Conservation (phyloP, 2,888 invertebrate genomes). For the Polylopha cassiicola region DNA sequence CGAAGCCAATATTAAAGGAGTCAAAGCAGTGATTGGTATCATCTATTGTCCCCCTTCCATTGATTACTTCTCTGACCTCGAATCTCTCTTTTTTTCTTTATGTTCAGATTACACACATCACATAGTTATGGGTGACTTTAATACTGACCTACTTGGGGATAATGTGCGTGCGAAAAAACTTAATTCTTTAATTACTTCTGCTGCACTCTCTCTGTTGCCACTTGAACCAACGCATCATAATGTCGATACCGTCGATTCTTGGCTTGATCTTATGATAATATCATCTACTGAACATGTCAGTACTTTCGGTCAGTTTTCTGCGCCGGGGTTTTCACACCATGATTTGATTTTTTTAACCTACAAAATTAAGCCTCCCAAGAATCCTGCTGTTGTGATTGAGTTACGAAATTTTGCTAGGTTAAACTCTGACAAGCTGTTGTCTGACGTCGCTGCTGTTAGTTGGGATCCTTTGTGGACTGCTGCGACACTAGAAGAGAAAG, state of each 20-base stretch:
- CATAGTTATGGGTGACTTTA: too few species aligned
- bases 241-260: constrained; percentile 8
- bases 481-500: too few species aligned
- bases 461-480: too few species aligned
- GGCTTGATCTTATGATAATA: too few species aligned
- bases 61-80: constrained; percentile 20
- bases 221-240: constrained; percentile 21
- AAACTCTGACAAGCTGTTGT: too few species aligned
- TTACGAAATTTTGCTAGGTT: too few species aligned
- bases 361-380: too few species aligned
- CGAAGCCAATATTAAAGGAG: constrained; percentile 6
- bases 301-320: background rate
- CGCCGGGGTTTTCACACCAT: constrained; percentile 2
- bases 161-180: constrained; percentile 5
- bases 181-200: constrained; percentile 5
- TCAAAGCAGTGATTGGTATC: constrained; percentile 18
- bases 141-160: constrained; percentile 13
- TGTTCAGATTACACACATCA: constrained; percentile 17
- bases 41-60: constrained; percentile 22
- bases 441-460: too few species aligned
- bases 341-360: background rate
- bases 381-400: too few species aligned
- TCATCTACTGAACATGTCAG: background rate
- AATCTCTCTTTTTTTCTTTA: constrained; percentile 13
- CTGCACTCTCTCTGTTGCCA: constrained; percentile 11